Conservation (phyloP, 2,113 vertebrate genomes). For the Forbesichthys agassizii region DNA sequence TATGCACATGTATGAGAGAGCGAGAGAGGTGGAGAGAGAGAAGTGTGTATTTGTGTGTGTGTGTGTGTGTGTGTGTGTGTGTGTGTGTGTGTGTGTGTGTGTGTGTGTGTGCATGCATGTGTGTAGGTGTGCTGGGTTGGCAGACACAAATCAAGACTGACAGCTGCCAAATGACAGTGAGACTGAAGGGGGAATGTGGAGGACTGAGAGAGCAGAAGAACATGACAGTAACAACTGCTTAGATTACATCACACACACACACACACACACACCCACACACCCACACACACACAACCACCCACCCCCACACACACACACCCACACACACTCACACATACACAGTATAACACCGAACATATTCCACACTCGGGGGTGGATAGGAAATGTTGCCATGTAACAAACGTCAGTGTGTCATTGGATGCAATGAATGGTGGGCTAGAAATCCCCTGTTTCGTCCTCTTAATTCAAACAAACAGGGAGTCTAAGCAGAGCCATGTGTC, state of each 20-base stretch:
- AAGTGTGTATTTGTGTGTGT: too few relatives aligned
- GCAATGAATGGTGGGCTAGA: slow-evolving; percentile 50
- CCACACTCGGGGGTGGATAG: slow-evolving; percentile 47
- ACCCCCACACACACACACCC: slow-evolving; percentile 4
- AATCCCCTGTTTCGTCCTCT: slow-evolving; percentile 54
- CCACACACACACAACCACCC: neutral
- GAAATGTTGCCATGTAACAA: slow-evolving; percentile 28
- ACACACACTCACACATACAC: slow-evolving; percentile 24
- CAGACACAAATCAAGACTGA: slow-evolving; percentile 82
- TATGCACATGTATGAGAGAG: neutral
- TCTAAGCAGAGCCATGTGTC: slow-evolving; percentile 78
- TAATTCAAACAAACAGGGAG: slow-evolving; percentile 69
- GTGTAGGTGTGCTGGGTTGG: neutral
- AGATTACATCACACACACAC: slow-evolving; percentile 79
- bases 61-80: neutral
- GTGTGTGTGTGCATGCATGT: slow-evolving; percentile 16
- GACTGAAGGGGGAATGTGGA: slow-evolving; percentile 80
- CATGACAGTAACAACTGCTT: slow-evolving; percentile 89
- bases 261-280: neutral
- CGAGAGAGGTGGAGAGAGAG: neutral
- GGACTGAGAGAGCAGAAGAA: slow-evolving; percentile 83
- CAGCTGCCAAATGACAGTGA: slow-evolving; percentile 84
- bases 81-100: slow-evolving; percentile 8
- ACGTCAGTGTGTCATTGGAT: slow-evolving; percentile 42
- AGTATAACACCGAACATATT: slow-evolving; percentile 55